Percentiles rank a stretch among this genome's conserved stretches.
Conservation (phyloP, 2,113 vertebrate genomes). For the Podarcis raffonei region DNA sequence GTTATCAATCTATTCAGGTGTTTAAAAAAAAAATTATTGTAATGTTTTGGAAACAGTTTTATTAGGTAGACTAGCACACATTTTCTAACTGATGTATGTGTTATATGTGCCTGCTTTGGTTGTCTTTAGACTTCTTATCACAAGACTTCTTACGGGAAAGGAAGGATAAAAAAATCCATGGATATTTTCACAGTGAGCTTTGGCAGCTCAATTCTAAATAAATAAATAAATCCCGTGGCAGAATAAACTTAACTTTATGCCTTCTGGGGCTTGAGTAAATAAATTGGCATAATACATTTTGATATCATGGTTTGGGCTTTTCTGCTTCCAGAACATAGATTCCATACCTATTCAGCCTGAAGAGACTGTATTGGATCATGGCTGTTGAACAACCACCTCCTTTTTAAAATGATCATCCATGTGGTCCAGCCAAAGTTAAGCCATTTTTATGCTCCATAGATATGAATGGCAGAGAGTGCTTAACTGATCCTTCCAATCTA, state of each 20-base stretch:
- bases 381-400: not conserved
- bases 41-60: not conserved
- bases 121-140: not conserved
- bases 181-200: not conserved
- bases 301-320: not conserved
- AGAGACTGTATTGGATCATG: not conserved
- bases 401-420: not conserved
- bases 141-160: not conserved
- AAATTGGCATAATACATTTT: not conserved
- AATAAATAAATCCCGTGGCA: not conserved
- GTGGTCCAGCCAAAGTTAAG: not conserved
- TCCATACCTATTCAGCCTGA: not conserved
- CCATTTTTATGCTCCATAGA: not conserved
- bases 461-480: not conserved
- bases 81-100: not conserved
- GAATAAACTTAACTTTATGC: not conserved
- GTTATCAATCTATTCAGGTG: not conserved
- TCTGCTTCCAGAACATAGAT: not conserved
- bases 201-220: not conserved
- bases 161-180: not conserved
- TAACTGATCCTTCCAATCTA: not conserved
- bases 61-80: not conserved
- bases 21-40: not conserved
- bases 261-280: not conserved
- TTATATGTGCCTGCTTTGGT: not conserved